phyloP scores from a whole-genome alignment of 2,797 vertebrate genomes.

The Pseudocheirus occidentalis region DNA sequence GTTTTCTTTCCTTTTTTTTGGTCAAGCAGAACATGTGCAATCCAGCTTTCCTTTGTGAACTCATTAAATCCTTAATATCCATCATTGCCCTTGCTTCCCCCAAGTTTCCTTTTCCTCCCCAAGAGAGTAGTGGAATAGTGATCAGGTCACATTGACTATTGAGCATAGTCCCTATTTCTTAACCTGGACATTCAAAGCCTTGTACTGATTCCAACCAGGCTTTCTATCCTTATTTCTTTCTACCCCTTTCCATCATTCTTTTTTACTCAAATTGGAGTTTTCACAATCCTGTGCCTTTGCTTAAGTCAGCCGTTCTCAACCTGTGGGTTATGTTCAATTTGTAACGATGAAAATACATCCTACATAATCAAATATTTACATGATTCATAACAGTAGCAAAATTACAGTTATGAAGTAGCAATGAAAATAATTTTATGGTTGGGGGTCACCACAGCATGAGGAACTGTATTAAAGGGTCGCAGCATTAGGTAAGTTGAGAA shows the following conservation, averaged over 20 bases:
- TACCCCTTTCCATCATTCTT: not conserved
- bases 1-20: not conserved
- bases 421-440: too few relatives aligned
- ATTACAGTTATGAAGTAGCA: too few relatives aligned
- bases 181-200: not conserved
- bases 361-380: too few relatives aligned
- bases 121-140: not conserved
- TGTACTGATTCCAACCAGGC: not conserved
- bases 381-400: too few relatives aligned
- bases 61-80: not conserved
- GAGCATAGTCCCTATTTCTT: not conserved
- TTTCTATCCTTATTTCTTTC: not conserved
- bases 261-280: not conserved
- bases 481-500: too few relatives aligned
- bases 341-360: too few relatives aligned
- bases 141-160: not conserved
- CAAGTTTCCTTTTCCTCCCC: not conserved
- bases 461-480: too few relatives aligned
- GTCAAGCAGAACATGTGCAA: not conserved
- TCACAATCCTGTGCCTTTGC: not conserved
- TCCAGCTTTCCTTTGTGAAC: not conserved
- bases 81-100: not conserved
- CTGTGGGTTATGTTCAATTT: too few relatives aligned
- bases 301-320: too few relatives aligned
- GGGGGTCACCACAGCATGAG: too few relatives aligned